A percentile compares a stretch with the other conserved stretches of the same genome.
phyloP scores from a whole-genome alignment of 2,113 vertebrate genomes.

The Camelus bactrianus region DNA sequence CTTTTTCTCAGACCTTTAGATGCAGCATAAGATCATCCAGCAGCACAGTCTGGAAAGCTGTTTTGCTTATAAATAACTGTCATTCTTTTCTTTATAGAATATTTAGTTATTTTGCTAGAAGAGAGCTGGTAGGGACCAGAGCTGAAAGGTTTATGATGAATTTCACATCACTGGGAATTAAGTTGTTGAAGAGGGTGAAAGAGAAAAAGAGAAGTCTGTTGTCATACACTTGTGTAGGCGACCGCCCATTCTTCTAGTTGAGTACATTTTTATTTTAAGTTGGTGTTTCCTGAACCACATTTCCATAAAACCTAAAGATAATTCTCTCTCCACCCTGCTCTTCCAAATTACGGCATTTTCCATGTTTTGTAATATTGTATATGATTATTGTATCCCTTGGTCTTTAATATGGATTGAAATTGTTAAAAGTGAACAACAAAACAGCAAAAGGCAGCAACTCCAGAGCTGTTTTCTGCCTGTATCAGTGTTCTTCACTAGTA shows the following conservation, averaged over 20 bases:
- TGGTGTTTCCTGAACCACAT: background rate
- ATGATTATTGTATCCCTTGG: background rate
- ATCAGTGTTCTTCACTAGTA: background rate
- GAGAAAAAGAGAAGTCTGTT: background rate
- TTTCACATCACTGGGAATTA: background rate
- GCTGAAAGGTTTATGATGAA: background rate
- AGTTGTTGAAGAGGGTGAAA: background rate
- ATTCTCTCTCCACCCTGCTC: background rate
- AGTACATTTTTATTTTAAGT: background rate
- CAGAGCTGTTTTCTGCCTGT: background rate
- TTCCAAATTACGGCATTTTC: background rate
- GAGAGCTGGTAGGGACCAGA: background rate
- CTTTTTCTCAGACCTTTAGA: background rate
- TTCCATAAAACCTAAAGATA: background rate
- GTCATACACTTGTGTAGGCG: background rate
- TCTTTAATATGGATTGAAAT: background rate
- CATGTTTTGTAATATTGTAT: background rate
- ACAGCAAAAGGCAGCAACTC: background rate
- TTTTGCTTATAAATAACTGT: background rate
- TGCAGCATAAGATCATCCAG: background rate
- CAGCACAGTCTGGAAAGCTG: background rate
- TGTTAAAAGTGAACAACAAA: constrained; percentile 8
- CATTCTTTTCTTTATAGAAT: background rate
- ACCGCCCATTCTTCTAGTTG: background rate
- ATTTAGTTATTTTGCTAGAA: background rate